Evolutionary conservation across 2,797 vertebrate genomes (phyloP).

Genomic region (Cynopterus sphinx): DNA sequence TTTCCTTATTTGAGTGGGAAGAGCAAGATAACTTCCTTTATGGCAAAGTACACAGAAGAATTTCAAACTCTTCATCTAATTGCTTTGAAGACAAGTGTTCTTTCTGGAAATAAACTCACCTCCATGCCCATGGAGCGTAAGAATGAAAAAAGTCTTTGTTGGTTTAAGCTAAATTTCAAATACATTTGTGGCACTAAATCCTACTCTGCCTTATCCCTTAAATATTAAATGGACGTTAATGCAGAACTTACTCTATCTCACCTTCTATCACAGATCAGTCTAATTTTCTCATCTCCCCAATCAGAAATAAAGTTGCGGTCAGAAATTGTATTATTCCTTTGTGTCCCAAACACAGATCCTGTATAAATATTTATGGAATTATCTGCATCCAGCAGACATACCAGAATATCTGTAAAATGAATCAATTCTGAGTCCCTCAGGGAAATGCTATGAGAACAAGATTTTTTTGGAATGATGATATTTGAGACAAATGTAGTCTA

Average conservation of each 20-base stretch:
- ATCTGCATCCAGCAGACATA: conserved; percentile 57
- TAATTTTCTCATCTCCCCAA: conserved; percentile 64
- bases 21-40: conserved; percentile 62
- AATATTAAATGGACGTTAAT: conserved; percentile 66
- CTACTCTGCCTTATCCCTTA: conserved; percentile 48
- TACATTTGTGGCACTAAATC: conserved; percentile 53
- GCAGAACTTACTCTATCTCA: conserved; percentile 30
- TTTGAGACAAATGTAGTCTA: conserved; percentile 65
- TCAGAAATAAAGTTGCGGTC: conserved; percentile 69
- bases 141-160: conserved; percentile 31
- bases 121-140: neutral
- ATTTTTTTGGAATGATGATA: conserved; percentile 53
- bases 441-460: conserved; percentile 51
- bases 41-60: conserved; percentile 59
- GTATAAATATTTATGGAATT: conserved; percentile 74
- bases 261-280: conserved; percentile 59
- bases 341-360: conserved; percentile 59
- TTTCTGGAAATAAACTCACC: conserved; percentile 62
- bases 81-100: conserved; percentile 55
- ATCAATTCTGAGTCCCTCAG: conserved; percentile 49
- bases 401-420: conserved; percentile 64
- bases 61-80: conserved; percentile 49
- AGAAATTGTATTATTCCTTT: conserved; percentile 65
- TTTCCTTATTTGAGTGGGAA: conserved; percentile 71
- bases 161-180: conserved; percentile 68